Evolutionary conservation across 2,797 vertebrate species (phyloP).

Genomic region (Cyclopterus lumpus): DNA sequence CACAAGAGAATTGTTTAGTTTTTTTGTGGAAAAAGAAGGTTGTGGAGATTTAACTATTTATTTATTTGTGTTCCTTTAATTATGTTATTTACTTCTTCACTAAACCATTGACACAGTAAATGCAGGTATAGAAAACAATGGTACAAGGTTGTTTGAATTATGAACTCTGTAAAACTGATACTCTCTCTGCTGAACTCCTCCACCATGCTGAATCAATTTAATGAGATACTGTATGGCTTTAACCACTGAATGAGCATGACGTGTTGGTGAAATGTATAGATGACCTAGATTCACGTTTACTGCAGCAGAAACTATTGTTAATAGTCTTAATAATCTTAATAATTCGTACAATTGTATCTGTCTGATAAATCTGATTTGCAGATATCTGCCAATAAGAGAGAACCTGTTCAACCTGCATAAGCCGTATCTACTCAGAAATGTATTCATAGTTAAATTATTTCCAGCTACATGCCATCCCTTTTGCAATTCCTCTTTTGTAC

Average conservation of each 20-base stretch:
- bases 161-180: conserved; percentile 14
- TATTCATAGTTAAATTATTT: neutral
- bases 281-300: conserved; percentile 39
- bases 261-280: conserved; percentile 24
- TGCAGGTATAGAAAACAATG: conserved; percentile 5
- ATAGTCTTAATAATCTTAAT: conserved; percentile 26
- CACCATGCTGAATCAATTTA: conserved; percentile 31
- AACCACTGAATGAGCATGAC: conserved; percentile 32
- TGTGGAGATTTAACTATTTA: conserved; percentile 8
- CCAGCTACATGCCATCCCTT: conserved; percentile 4
- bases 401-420: conserved; percentile 14
- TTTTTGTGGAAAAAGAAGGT: neutral
- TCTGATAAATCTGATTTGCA: conserved; percentile 14
- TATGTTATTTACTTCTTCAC: neutral
- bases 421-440: conserved; percentile 15
- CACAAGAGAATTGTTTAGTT: neutral
- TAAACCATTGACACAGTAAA: neutral
- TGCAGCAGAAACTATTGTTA: conserved; percentile 23
- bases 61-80: conserved; percentile 20
- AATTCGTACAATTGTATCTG: conserved; percentile 25
- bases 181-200: conserved; percentile 3
- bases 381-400: neutral
- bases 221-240: conserved; percentile 33
- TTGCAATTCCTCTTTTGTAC: conserved; percentile 8
- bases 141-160: conserved; percentile 1